These are phyloP conservation scores for Cliona cf. orientalis DNA, from an alignment of 37 sponge, comb jelly and placozoan genomes.

Conservation along the genomic window DNA sequence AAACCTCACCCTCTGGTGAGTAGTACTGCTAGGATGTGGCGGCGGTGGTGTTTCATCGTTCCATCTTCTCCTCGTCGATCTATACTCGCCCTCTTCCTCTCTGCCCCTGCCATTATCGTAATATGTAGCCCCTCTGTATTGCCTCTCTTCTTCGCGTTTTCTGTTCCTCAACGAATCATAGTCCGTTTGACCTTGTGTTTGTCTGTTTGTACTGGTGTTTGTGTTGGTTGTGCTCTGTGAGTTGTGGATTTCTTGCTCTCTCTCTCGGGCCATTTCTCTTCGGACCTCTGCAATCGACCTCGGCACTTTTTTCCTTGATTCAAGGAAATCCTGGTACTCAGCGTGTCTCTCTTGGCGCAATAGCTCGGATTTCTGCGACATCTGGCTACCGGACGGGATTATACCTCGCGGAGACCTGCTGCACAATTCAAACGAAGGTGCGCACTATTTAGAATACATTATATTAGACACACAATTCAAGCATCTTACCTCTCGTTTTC, in stretches of 20 bases:
- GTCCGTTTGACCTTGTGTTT: not conserved
- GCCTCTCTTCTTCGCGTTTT: conserved; percentile 32
- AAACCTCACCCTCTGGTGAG: too few species aligned
- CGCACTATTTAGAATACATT: not conserved
- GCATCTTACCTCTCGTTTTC: not conserved
- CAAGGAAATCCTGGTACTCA: conserved; percentile 37
- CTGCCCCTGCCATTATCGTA: too few species aligned
- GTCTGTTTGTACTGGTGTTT: not conserved
- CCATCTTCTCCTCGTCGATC: too few species aligned
- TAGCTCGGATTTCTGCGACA: not conserved
- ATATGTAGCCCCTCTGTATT: not conserved
- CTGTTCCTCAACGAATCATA: conserved; percentile 18
- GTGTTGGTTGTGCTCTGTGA: not conserved
- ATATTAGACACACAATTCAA: not conserved
- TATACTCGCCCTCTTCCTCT: too few species aligned
- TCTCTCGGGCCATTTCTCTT: conserved; percentile 31
- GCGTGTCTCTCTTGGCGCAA: conserved; percentile 22
- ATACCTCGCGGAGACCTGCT: not conserved
- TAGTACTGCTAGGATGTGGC: too few species aligned
- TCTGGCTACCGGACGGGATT: not conserved
- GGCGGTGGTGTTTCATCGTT: not conserved
- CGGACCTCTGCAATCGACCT: conserved; percentile 52
- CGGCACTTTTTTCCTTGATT: not conserved
- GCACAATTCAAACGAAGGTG: not conserved
- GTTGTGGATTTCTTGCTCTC: conserved; percentile 35